These are phyloP conservation scores for Epizoanthus scotinus DNA, from an alignment of 92 coral and sea anemone species.

Conservation along the genomic window DNA sequence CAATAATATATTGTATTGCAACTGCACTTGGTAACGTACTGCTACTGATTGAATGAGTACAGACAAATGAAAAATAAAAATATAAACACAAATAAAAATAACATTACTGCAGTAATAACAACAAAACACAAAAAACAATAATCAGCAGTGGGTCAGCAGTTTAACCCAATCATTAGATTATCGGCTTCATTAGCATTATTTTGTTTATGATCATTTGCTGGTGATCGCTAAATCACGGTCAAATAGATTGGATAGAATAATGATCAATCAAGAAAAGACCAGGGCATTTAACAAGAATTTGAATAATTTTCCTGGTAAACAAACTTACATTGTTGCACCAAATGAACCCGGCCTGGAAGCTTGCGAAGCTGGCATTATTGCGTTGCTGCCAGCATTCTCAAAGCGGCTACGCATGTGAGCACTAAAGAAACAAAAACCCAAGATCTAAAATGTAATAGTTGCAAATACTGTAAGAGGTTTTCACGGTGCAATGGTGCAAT, in stretches of 20 bases:
- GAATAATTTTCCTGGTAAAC: not conserved
- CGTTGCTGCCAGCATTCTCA: constrained; percentile 37
- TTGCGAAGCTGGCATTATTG: constrained; percentile 1
- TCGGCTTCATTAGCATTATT: not conserved
- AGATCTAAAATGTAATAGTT: not conserved
- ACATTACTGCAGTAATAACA: not conserved
- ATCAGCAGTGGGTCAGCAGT: no score
- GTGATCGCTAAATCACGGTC: no score
- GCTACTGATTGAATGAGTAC: no score
- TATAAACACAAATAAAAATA: not conserved
- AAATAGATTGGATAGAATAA: no score
- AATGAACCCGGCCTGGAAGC: constrained; percentile 2
- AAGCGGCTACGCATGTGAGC: constrained; percentile 46
- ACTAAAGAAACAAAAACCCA: constrained; percentile 20
- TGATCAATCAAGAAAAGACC: no score
- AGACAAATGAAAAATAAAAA: no score
- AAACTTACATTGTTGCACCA: constrained; percentile 27
- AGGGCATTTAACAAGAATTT: no score
- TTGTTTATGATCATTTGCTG: no score
- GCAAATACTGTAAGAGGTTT: not conserved
- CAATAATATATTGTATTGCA: no score
- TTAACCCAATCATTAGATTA: constrained; percentile 10
- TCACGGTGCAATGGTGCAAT: not conserved
- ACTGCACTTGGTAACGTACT: no score
- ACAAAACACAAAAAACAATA: not conserved